These are phyloP conservation scores for Oryzias celebensis DNA, from an alignment of 2,113 vertebrate genomes.

Conservation along the genomic window DNA sequence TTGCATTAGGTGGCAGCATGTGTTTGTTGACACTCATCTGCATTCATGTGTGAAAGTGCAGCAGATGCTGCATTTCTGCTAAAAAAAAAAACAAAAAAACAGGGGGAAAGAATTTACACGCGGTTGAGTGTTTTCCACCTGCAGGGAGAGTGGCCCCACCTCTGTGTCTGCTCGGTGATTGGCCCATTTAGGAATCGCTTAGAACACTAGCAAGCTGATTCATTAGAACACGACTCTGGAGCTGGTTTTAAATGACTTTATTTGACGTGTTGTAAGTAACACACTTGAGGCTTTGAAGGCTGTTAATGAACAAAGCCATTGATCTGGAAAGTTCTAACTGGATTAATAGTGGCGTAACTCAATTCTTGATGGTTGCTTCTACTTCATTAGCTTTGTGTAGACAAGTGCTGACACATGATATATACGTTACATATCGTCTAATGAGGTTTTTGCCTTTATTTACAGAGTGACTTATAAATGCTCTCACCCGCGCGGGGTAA, in stretches of 20 bases:
- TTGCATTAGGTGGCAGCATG: not conserved
- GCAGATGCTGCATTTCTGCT: too few relatives aligned
- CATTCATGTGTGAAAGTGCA: conserved; percentile 4
- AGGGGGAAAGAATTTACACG: not conserved
- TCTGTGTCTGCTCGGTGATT: conserved; percentile 26
- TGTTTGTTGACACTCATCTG: not conserved
- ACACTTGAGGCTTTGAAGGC: conserved; percentile 56
- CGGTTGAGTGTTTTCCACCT: conserved; percentile 2
- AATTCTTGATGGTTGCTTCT: conserved; percentile 53
- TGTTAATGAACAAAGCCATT: conserved; percentile 67
- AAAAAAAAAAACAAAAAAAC: not conserved
- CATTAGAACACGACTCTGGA: conserved; percentile 49
- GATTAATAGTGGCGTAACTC: conserved; percentile 61
- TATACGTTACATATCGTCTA: conserved; percentile 54
- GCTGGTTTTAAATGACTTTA: conserved; percentile 60
- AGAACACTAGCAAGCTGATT: conserved; percentile 49
- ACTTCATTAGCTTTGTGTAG: conserved; percentile 57
- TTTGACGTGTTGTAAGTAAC: conserved; percentile 64
- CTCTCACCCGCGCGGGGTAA: not conserved
- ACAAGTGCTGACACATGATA: conserved; percentile 51
- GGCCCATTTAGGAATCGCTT: conserved; percentile 45
- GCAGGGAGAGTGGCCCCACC: not conserved
- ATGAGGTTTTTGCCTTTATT: conserved; percentile 45
- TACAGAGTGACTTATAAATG: conserved; percentile 10
- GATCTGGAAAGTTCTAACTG: conserved; percentile 66